Base-by-base conservation (phyloP, 2,113 vertebrate species). In the Microtus pennsylvanicus region DNA sequence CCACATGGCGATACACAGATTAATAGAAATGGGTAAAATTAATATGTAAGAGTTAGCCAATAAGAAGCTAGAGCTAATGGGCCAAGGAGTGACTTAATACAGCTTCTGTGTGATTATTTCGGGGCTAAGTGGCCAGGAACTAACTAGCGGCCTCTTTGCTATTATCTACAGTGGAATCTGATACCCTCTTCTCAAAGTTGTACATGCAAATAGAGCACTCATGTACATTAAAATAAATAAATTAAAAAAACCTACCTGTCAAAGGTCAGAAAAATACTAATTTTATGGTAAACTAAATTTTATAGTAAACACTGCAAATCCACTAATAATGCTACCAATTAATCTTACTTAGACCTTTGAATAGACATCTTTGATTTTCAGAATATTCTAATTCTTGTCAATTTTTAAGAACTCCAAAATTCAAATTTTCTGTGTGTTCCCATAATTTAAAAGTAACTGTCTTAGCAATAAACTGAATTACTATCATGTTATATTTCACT, bases 301-400 rank as follows among this genome's bases (percentile, higher is more conserved):
- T 70, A 94, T 55, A 17, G 45, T 87, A 89, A 93, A 80, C 28
- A 61, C 24, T 58, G 22, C 12, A 96, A 87, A 21, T 86, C 38
- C n/a, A 90, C 35, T 87, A 92, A 91, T 30, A 85, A 95, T 50
- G 16, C 30, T 87, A 12, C 33, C 65, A 94, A 65, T 30, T 33
- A 94, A 95, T 38, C 70, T 82, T 96, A 93, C 65, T 87, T n/a
- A 80, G 19, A 94, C 50, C 50, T 87, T 91, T 94, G 38, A 63
- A 94, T 91, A 96, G 9, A 90, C 3, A 82, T 86, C 76, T 7
- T 88, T 77, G 72, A 21, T 69, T 70, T 35, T 93, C 83, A 93
- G 75, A 74, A 96, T 93, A 19, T 65, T 94, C 38, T 90, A 86
- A 91, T 17, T 93, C 38, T 95, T 91, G 7, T 89, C 17, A 55